phyloP scores from a whole-genome alignment of 2,797 vertebrate species.

The Bryconaethiops microstoma region DNA sequence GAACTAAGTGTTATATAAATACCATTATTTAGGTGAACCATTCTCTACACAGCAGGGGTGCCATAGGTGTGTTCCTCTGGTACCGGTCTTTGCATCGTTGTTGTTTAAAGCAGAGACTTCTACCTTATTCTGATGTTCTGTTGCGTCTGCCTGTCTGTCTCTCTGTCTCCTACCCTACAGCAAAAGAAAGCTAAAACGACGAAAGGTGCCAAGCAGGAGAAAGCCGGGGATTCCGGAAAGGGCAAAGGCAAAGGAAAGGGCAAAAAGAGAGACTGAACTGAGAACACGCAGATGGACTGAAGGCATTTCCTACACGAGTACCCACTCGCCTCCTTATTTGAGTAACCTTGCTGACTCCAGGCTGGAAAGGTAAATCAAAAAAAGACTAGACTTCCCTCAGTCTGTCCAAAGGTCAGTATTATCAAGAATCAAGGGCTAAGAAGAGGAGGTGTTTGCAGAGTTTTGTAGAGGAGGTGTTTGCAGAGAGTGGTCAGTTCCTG shows the following conservation, averaged over 20 bases:
- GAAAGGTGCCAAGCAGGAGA: constrained; percentile 81
- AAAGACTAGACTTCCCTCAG: background rate
- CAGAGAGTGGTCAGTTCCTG: background rate
- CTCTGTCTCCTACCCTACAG: constrained; percentile 62
- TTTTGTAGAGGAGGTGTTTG: background rate
- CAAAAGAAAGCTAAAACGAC: constrained; percentile 87
- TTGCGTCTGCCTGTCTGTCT: constrained; percentile 22
- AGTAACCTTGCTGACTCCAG: constrained; percentile 16
- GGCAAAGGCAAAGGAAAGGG: constrained; percentile 77
- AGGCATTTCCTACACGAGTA: background rate
- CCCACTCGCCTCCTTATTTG: background rate
- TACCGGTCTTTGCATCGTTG: too few relatives aligned
- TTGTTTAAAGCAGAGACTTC: too few relatives aligned
- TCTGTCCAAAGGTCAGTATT: constrained; percentile 13
- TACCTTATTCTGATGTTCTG: too few relatives aligned
- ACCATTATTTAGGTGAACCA: background rate
- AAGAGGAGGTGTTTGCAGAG: background rate
- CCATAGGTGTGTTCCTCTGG: too few relatives aligned
- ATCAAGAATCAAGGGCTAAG: background rate
- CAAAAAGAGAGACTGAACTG: constrained; percentile 47
- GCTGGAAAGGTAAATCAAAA: constrained; percentile 32
- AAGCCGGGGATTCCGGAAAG: constrained; percentile 80
- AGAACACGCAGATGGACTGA: background rate
- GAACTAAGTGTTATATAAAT: too few relatives aligned
- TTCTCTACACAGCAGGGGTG: background rate